These are phyloP conservation scores for Seira ritae DNA, from an alignment of 2,888 invertebrate species.

Conservation along the genomic window DNA sequence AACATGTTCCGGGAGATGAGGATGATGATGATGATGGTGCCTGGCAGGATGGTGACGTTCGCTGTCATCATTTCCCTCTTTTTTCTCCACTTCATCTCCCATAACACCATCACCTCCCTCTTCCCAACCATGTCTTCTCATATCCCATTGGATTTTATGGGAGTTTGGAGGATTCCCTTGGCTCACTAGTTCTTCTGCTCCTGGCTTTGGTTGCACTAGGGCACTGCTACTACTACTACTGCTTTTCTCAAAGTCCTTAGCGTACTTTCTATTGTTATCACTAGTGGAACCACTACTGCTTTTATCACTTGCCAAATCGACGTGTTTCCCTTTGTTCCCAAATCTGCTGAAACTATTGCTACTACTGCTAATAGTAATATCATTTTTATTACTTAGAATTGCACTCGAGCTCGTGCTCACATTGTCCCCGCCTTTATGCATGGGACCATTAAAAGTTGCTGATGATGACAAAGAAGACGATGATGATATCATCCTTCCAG, in stretches of 20 bases:
- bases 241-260: constrained; percentile 11
- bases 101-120: constrained; percentile 20
- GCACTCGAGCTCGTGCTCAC: constrained; percentile 5
- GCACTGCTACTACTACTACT: constrained; percentile 41
- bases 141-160: constrained; percentile 57
- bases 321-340: constrained; percentile 57
- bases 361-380: constrained; percentile 47
- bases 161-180: constrained; percentile 54
- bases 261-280: constrained; percentile 41
- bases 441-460: constrained; percentile 41
- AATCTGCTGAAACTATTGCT: constrained; percentile 44
- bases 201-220: constrained; percentile 38
- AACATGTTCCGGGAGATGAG: constrained; percentile 36
- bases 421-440: constrained; percentile 45
- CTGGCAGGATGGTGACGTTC: constrained; percentile 49
- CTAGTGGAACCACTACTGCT: constrained; percentile 24
- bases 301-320: constrained; percentile 57
- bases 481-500: constrained; percentile 21
- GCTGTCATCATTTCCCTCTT: constrained; percentile 46
- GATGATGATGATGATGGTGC: constrained; percentile 53
- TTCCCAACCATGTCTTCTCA: constrained; percentile 43
- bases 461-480: neutral
- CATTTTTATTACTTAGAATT: constrained; percentile 26
- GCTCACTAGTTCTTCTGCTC: constrained; percentile 33
- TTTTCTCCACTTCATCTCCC: constrained; percentile 39